Percentiles rank a stretch among this genome's conserved stretches.
phyloP scores from a whole-genome alignment of 2,888 invertebrate species.

The Tenthredo notha region DNA sequence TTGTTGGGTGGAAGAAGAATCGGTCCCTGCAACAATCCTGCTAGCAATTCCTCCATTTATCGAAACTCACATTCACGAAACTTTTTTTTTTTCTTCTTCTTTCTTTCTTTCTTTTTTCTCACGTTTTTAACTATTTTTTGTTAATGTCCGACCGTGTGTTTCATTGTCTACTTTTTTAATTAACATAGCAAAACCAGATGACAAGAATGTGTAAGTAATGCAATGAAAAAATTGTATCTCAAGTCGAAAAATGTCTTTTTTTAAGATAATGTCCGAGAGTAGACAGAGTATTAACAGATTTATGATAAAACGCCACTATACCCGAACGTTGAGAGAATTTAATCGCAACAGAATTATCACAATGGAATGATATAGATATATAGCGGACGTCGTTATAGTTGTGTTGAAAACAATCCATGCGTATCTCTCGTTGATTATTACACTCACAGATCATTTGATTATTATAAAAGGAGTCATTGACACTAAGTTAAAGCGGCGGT shows the following conservation, averaged over 20 bases:
- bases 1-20: slow-evolving; percentile 46
- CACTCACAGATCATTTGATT: slow-evolving; percentile 45
- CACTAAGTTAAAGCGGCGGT: neutral
- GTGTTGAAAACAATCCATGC: slow-evolving; percentile 37
- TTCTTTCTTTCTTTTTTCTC: neutral
- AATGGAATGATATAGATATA: neutral
- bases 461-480: slow-evolving; percentile 47
- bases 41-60: slow-evolving; percentile 49
- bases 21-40: slow-evolving; percentile 51
- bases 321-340: neutral
- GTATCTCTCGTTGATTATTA: slow-evolving; percentile 43
- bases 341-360: neutral
- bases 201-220: neutral
- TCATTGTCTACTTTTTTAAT: neutral
- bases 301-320: neutral
- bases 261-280: neutral
- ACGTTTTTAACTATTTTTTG: neutral
- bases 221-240: neutral
- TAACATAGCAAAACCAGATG: neutral
- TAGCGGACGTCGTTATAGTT: neutral
- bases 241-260: neutral
- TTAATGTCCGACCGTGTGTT: neutral
- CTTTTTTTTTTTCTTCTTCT: neutral
- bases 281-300: neutral
- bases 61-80: slow-evolving; percentile 13